Percentiles rank a stretch among this genome's conserved stretches.
phyloP scores from a whole-genome alignment of 2,797 vertebrate species.

The Carapus acus region DNA sequence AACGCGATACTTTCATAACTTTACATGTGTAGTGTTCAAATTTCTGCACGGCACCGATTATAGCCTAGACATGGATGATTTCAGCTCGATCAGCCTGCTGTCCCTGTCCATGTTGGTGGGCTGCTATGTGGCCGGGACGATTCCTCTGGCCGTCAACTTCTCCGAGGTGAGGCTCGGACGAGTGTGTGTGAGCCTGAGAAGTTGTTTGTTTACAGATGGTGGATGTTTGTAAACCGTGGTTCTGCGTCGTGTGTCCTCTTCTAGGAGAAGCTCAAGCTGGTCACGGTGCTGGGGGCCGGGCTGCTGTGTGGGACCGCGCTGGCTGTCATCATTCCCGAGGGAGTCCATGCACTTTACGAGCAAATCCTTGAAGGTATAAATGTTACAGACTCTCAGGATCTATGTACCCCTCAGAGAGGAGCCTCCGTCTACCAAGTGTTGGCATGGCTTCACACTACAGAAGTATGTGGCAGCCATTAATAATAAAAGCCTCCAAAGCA shows the following conservation, averaged over 20 bases:
- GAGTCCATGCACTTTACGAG: conserved; percentile 96
- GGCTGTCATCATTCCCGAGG: conserved; percentile 96
- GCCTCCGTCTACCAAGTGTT: no score
- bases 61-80: conserved; percentile 85
- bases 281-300: conserved; percentile 94
- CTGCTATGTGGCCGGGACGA: conserved; percentile 95
- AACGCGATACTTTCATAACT: background rate
- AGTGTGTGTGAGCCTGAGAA: no score
- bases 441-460: no score
- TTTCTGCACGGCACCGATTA: conserved; percentile 20
- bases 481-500: no score
- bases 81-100: conserved; percentile 88
- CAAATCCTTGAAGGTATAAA: conserved; percentile 86
- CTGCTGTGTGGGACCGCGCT: conserved; percentile 95
- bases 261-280: conserved; percentile 91
- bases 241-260: conserved; percentile 17
- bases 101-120: conserved; percentile 95
- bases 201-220: no score
- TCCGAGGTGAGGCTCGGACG: conserved; percentile 87
- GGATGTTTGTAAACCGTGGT: no score
- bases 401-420: background rate
- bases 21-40: conserved; percentile 33
- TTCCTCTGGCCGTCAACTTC: conserved; percentile 94
- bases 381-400: background rate
- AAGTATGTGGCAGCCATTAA: no score